Evolutionary conservation across 2,888 invertebrate genomes (phyloP).

Genomic region (Eristalis arbustorum): DNA sequence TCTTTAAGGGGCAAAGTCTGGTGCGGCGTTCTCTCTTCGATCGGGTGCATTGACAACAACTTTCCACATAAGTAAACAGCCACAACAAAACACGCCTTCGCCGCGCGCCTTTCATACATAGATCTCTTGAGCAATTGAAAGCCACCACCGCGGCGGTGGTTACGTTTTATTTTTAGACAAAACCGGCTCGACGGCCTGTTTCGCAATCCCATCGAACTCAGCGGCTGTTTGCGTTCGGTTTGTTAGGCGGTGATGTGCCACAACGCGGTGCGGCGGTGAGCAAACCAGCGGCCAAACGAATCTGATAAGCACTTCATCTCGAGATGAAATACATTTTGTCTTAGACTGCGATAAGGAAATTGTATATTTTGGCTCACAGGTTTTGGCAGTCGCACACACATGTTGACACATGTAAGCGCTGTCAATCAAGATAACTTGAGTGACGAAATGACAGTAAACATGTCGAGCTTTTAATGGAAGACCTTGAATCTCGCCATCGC

Average conservation of each 20-base stretch:
- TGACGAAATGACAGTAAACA: background rate
- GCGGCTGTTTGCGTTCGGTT: background rate
- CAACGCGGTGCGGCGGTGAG: background rate
- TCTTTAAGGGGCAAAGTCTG: background rate
- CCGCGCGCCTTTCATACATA: conserved; percentile 34
- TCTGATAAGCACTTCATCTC: background rate
- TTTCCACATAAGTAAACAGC: conserved; percentile 55
- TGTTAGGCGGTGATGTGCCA: background rate
- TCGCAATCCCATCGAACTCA: conserved; percentile 50
- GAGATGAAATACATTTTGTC: background rate
- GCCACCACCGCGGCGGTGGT: conserved; percentile 5
- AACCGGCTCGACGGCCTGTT: conserved; percentile 63
- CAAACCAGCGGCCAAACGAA: background rate
- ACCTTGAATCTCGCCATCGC: background rate
- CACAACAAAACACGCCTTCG: conserved; percentile 42
- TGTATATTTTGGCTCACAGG: background rate
- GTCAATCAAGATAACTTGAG: background rate
- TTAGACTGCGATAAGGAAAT: background rate
- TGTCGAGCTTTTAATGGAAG: background rate
- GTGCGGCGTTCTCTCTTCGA: background rate
- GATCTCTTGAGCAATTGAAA: conserved; percentile 47
- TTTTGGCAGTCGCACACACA: background rate
- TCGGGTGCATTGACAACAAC: conserved; percentile 31
- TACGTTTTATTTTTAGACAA: conserved; percentile 53
- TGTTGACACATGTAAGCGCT: background rate